Evolutionary conservation across 2,797 vertebrate genomes (phyloP).

Genomic region (Sebastes alutus): DNA sequence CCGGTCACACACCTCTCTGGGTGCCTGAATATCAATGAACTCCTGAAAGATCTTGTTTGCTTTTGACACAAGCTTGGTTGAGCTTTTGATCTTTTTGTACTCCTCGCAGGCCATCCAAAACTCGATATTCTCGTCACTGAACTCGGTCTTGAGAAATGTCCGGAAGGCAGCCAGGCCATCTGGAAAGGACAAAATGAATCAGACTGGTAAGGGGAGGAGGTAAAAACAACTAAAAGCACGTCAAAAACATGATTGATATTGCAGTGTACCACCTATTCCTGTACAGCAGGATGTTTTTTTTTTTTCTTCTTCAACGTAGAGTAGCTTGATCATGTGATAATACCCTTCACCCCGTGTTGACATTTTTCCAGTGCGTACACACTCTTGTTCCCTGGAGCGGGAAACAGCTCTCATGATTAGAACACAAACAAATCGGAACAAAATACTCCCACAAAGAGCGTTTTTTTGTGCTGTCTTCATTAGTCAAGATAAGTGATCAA

Average conservation of each 20-base stretch:
- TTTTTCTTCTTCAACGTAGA: neutral
- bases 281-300: neutral
- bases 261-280: neutral
- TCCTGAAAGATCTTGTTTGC: constrained; percentile 93
- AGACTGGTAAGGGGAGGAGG: neutral
- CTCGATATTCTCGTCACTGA: constrained; percentile 96
- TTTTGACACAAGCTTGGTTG: constrained; percentile 87
- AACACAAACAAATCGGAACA: constrained; percentile 45
- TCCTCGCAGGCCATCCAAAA: constrained; percentile 98
- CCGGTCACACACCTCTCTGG: constrained; percentile 88
- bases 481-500: constrained; percentile 58
- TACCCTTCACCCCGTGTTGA: constrained; percentile 9
- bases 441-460: constrained; percentile 27
- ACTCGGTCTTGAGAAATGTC: constrained; percentile 93
- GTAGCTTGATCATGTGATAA: constrained; percentile 15
- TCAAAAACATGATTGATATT: constrained; percentile 10
- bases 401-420: constrained; percentile 29
- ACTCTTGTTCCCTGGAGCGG: constrained; percentile 33
- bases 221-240: constrained; percentile 19
- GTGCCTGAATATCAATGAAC: constrained; percentile 91
- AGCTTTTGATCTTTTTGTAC: constrained; percentile 91
- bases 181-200: constrained; percentile 59
- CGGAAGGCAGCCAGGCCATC: constrained; percentile 92
- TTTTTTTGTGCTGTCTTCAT: constrained; percentile 30
- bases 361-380: constrained; percentile 16